phyloP scores from a whole-genome alignment of 2,888 invertebrate species.

The Macaria liturata region DNA sequence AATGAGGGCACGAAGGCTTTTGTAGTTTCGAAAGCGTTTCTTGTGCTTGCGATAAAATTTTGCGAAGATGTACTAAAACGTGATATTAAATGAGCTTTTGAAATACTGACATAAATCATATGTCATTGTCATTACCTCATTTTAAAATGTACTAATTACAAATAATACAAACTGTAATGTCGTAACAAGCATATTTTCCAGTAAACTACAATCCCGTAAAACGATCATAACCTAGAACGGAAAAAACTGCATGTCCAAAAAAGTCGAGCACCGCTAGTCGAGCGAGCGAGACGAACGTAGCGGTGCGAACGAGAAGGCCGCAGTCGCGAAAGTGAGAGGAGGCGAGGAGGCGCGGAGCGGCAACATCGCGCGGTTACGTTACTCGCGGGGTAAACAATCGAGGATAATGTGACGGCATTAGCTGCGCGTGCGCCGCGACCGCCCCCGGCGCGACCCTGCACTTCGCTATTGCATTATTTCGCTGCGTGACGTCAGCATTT shows the following conservation, averaged over 20 bases:
- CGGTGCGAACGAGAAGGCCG: constrained; percentile 47
- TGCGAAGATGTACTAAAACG: too few species aligned
- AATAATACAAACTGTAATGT: not conserved
- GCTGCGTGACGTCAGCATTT: constrained; percentile 62
- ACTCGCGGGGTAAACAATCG: constrained; percentile 79
- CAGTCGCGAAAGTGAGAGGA: constrained; percentile 81
- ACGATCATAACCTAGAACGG: constrained; percentile 68
- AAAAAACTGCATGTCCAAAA: constrained; percentile 79
- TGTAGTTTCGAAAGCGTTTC: constrained; percentile 39
- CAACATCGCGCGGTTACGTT: constrained; percentile 76
- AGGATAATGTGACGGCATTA: constrained; percentile 63
- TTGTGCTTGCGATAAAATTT: constrained; percentile 1
- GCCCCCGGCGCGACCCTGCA: constrained; percentile 64
- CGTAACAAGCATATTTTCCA: constrained; percentile 6
- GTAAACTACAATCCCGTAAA: constrained; percentile 52
- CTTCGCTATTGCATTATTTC: constrained; percentile 74
- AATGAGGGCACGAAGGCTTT: constrained; percentile 21
- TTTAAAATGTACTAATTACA: too few species aligned
- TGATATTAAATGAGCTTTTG: too few species aligned
- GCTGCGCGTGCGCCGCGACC: constrained; percentile 68
- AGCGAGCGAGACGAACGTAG: constrained; percentile 58
- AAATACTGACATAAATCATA: too few species aligned
- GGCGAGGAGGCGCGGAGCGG: constrained; percentile 68
- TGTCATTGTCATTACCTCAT: too few species aligned
- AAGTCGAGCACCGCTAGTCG: constrained; percentile 80